Evolutionary conservation across 2,888 invertebrate genomes (phyloP), one percentile per base, ranked within the genome.

Genomic region (Conistra vaccinii): DNA sequence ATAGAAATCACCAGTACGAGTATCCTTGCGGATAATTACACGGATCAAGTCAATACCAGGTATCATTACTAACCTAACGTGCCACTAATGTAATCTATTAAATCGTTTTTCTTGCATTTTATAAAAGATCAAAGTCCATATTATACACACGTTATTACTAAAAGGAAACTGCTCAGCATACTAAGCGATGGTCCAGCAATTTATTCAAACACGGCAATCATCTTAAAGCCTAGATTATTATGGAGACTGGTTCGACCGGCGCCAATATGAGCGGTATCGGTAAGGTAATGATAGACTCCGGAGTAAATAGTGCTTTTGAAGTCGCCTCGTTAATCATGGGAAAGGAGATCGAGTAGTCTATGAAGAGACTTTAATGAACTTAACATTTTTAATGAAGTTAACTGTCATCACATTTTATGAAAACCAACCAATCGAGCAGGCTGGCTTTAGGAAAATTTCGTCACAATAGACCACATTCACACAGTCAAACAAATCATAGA

Each of bases 231-330:
- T 61, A 45, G 68, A 32, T 57, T 63, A 80, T 80, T 60, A 70
- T 42, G 12, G 51, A 39, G 23, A 42, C 66, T 57, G 62, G 58
- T 69, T 35, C 20, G 1, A 61, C 58, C 45, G 70, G 65, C 71
- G 65, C 76, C 69, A 17, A 69, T 69, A 55, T 32, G 72, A 81
- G 55, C 81, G 76, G 85, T 81, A 76, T 39, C 29, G 29, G 71
- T 45, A 45, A 71, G 7, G 9, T 79, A 71, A 85, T 85, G 74
- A 69, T 67, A 74, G 69, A 9, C 32, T 51, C 12, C 5, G 23
- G n/a, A 10, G 32, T 57, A 53, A 53, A 53, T 78, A 45, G 29
- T 32, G 29, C 60, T 29, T 61, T 61, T 67, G 9, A 51, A 53
- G 39, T 17, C 3, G 23, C 26, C 9, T 71, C 20, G 51, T 29